A percentile compares a stretch with the other conserved stretches of the same genome.
These are phyloP conservation scores for Anolis sagrei DNA, from an alignment of 2,113 vertebrate species.

Conservation along the genomic window DNA sequence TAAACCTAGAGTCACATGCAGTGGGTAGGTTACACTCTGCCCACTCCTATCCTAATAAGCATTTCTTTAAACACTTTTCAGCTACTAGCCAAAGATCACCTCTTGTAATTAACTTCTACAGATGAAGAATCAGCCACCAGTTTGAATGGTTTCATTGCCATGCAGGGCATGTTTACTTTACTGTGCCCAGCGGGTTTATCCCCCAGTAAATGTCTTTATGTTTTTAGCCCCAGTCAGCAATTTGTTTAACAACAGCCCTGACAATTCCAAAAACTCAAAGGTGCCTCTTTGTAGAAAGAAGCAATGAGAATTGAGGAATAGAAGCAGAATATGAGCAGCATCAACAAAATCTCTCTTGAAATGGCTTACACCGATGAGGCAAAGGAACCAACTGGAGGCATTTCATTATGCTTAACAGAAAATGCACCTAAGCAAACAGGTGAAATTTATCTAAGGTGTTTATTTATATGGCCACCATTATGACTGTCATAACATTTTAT, in stretches of 20 bases:
- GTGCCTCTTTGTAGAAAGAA: neutral
- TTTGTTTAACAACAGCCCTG: neutral
- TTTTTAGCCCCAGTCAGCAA: neutral
- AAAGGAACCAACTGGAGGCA: neutral
- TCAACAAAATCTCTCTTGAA: neutral
- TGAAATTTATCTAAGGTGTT: slow-evolving; percentile 20
- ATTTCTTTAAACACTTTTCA: too few species aligned
- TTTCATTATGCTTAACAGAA: neutral
- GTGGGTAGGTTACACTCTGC: too few species aligned
- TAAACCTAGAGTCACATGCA: too few species aligned
- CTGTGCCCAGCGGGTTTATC: neutral
- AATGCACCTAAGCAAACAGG: neutral
- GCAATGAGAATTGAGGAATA: neutral
- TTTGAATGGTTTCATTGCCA: too few species aligned
- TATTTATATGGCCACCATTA: slow-evolving; percentile 15
- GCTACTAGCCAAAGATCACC: too few species aligned
- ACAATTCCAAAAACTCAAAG: neutral
- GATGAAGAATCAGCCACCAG: too few species aligned
- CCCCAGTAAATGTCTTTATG: neutral
- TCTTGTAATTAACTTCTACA: too few species aligned
- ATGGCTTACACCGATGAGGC: too few species aligned
- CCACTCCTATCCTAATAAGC: too few species aligned
- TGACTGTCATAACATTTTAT: slow-evolving; percentile 12
- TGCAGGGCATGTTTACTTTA: neutral
- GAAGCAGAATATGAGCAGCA: too few species aligned